phyloP scores from a whole-genome alignment of 2,888 invertebrate species.

The Chironomus riparius region DNA sequence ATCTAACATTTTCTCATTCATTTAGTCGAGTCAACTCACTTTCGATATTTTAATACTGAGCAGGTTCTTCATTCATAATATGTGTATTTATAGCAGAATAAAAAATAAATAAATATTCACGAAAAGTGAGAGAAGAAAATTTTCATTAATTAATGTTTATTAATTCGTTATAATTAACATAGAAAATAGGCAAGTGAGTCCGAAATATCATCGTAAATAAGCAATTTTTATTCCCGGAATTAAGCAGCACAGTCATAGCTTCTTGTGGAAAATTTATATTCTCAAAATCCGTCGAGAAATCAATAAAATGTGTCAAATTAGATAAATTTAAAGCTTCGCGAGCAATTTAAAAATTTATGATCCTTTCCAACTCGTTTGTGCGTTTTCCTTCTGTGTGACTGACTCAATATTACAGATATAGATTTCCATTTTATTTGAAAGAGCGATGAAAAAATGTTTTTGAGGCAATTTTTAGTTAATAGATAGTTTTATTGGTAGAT shows the following conservation, averaged over 20 bases:
- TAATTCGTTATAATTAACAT: conserved; percentile 13
- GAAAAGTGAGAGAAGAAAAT: background rate
- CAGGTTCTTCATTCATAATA: too few species aligned
- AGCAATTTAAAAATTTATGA: too few species aligned
- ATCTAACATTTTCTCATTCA: background rate
- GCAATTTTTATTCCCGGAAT: background rate
- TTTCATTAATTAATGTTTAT: conserved; percentile 18
- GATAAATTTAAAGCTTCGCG: conserved; percentile 3
- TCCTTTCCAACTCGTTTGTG: background rate
- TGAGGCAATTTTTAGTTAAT: conserved; percentile 6
- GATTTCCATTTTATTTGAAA: background rate
- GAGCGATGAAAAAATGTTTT: background rate
- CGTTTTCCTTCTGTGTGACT: background rate
- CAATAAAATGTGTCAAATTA: conserved; percentile 22
- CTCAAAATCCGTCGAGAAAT: conserved; percentile 12
- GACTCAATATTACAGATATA: background rate
- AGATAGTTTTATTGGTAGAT: conserved; percentile 4
- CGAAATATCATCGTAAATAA: background rate
- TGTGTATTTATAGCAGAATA: background rate
- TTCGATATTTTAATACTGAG: background rate
- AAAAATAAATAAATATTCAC: background rate
- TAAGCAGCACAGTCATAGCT: background rate
- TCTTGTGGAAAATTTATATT: conserved; percentile 3
- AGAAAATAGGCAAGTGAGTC: background rate
- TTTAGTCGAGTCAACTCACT: background rate